Evolutionary conservation across 2,888 invertebrate species (phyloP).

Genomic region (Agonum fuliginosum): DNA sequence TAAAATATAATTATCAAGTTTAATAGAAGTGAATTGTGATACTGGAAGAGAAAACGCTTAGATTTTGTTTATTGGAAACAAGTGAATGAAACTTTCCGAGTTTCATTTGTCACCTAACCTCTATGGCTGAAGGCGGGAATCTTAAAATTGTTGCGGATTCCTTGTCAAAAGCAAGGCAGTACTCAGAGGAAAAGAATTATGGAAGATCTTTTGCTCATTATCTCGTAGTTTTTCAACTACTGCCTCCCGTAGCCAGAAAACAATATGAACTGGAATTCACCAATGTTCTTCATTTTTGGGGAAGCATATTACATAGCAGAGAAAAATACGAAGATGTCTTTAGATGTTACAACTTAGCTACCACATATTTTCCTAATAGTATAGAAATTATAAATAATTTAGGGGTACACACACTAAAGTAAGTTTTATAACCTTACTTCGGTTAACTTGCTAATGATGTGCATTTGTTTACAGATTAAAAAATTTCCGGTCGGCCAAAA

Average conservation of each 20-base stretch:
- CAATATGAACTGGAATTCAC: conserved; percentile 66
- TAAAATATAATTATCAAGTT: background rate
- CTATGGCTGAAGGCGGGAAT: conserved; percentile 47
- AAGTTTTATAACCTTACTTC: conserved; percentile 62
- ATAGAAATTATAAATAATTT: conserved; percentile 73
- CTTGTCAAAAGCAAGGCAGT: conserved; percentile 65
- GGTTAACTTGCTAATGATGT: background rate
- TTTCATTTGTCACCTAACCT: conserved; percentile 24
- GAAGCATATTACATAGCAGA: conserved; percentile 67
- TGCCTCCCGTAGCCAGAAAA: conserved; percentile 63
- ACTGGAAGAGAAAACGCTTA: background rate
- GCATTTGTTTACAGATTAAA: conserved; percentile 65
- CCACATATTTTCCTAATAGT: conserved; percentile 73
- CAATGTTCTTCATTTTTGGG: conserved; percentile 66
- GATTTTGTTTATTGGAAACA: too few relatives aligned
- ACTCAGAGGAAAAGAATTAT: conserved; percentile 64
- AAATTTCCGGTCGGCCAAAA: conserved; percentile 66
- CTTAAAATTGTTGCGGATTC: conserved; percentile 63
- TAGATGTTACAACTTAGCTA: conserved; percentile 71
- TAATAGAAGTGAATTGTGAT: background rate
- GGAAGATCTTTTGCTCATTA: conserved; percentile 69
- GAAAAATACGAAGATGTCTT: conserved; percentile 69
- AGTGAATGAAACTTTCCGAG: background rate
- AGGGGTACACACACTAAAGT: conserved; percentile 75
- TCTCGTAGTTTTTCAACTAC: conserved; percentile 66